Evolutionary conservation across 2,113 vertebrate species (phyloP).

Genomic region (Seriola aureovittata): DNA sequence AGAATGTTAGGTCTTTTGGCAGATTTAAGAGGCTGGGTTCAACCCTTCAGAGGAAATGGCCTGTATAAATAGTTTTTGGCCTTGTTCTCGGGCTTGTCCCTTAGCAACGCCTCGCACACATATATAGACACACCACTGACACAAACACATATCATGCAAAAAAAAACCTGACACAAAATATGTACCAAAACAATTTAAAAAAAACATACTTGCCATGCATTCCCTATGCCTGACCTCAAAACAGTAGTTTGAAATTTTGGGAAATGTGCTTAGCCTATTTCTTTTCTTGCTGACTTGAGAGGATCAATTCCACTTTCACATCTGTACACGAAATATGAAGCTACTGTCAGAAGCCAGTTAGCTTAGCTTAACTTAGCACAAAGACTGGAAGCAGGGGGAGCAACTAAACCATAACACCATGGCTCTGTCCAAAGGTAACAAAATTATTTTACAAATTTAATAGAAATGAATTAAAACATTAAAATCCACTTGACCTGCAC

Average conservation of each 20-base stretch:
- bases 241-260: background rate
- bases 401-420: too few species aligned
- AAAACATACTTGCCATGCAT: background rate
- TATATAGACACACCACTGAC: slow-evolving; percentile 1
- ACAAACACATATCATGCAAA: background rate
- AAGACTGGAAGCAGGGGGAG: background rate
- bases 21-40: slow-evolving; percentile 40
- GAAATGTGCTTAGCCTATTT: background rate
- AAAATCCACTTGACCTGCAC: background rate
- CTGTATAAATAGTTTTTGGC: slow-evolving; percentile 60
- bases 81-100: slow-evolving; percentile 28
- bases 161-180: background rate
- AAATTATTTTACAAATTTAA: background rate
- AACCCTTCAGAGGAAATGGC: slow-evolving; percentile 58
- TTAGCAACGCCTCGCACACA: slow-evolving; percentile 44
- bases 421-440: background rate
- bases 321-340: background rate
- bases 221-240: background rate
- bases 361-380: background rate
- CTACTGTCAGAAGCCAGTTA: background rate
- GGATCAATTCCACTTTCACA: background rate
- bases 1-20: slow-evolving; percentile 13
- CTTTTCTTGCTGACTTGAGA: background rate
- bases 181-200: background rate
- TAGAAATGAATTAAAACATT: background rate